Evolutionary conservation across 1,140 invertebrate species (phyloP), one percentile per base, ranked within the genome.

Genomic region (Portunus trituberculatus): DNA sequence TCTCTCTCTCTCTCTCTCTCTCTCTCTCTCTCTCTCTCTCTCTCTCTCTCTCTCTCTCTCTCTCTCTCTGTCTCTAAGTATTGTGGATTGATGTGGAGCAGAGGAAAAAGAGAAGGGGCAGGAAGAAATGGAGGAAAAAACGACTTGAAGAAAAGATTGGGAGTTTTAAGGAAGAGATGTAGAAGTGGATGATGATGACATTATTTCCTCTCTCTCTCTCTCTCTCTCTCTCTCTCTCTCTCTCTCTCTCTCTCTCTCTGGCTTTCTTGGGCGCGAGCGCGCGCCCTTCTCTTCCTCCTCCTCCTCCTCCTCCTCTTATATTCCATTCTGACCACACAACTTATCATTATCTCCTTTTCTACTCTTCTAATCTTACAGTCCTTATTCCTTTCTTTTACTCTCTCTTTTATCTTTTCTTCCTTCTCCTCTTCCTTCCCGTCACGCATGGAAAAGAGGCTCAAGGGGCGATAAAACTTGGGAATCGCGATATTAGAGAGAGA

Each of bases 281-380:
- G 12, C 67, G 67, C 67, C n/a, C 67, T 14, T n/a, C 88, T 89
- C 45, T n/a, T 25, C 25, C 88, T 89, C 88, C 45, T 89, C 88
- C 20, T 46, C 45, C 31, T 46, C 45, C 14, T 46, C 88, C 20
- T n/a, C 88, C n/a, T 14, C 45, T 45, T 45, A 3, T 32, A 10
- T 89, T n/a, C 25, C 45, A 6, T 45, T 16, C 45, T 89, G 14
- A 25, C 0, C 39, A 4, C 32, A 0, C 31, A 4, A 2, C 88
- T 89, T 29, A 10, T 46, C 88, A 7, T 46, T 12, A 3, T 39
- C 32, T 12, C 31, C 45, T n/a, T 89, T 6, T n/a, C 31, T 39
- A 8, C 39, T 89, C 45, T 29, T 39, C 45, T 25, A 29, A n/a
- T n/a, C 28, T 46, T 25, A 25, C 12, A 12, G 12, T 86, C 83